Evolutionary conservation across 2,888 invertebrate genomes (phyloP).

Genomic region (Bruchidius siliquastri): DNA sequence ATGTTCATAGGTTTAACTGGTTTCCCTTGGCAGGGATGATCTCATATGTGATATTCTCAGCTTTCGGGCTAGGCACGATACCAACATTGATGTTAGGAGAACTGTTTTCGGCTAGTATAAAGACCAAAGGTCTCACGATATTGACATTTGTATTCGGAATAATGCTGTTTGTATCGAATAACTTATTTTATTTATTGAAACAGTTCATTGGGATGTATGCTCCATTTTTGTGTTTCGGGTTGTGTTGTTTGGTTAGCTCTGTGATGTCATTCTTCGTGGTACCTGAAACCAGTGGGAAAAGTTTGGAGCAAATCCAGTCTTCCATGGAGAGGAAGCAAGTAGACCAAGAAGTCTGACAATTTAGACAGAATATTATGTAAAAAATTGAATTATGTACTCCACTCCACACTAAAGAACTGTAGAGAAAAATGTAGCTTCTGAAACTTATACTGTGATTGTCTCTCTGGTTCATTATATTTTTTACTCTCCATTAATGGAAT

Average conservation of each 20-base stretch:
- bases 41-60: constrained; percentile 27
- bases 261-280: constrained; percentile 33
- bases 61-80: constrained; percentile 32
- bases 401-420: no score
- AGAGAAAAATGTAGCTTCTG: no score
- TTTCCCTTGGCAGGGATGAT: constrained; percentile 37
- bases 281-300: constrained; percentile 42
- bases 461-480: no score
- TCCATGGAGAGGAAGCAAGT: neutral
- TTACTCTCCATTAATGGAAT: no score
- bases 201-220: constrained; percentile 32
- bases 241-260: constrained; percentile 27
- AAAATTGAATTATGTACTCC: no score
- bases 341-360: neutral
- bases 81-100: constrained; percentile 37
- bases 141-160: constrained; percentile 31
- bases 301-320: constrained; percentile 40
- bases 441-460: no score
- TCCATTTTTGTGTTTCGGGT: constrained; percentile 35
- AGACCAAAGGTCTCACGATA: constrained; percentile 32
- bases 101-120: constrained; percentile 37
- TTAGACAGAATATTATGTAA: no score
- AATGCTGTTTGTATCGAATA: constrained; percentile 26
- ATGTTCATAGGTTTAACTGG: constrained; percentile 29
- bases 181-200: constrained; percentile 35